phyloP scores from a whole-genome alignment of 2,797 vertebrate genomes.

The Numenius phaeopus region DNA sequence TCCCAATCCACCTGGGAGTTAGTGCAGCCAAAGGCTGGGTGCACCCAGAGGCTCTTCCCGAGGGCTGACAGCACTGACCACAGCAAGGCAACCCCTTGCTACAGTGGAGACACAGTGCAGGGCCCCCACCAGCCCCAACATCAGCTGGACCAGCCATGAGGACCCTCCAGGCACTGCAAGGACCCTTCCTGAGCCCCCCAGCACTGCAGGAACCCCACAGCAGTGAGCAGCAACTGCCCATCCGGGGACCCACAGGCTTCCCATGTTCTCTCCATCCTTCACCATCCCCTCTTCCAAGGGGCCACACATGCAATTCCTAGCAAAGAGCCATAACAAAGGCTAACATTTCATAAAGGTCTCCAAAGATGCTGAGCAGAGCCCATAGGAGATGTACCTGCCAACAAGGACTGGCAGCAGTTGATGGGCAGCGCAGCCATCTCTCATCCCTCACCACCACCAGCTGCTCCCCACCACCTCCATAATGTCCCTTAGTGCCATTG shows the following conservation, averaged over 20 bases:
- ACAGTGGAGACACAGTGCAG: rapidly evolving
- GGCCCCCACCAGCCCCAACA: background rate
- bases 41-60: background rate
- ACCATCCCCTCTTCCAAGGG: background rate
- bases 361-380: background rate
- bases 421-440: rapidly evolving
- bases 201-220: background rate
- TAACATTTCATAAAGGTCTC: background rate
- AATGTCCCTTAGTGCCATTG: background rate
- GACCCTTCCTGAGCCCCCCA: background rate
- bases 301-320: rapidly evolving
- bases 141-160: background rate
- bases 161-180: background rate
- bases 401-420: background rate
- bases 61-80: background rate
- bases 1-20: rapidly evolving
- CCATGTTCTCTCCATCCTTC: background rate
- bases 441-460: background rate
- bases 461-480: background rate
- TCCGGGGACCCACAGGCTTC: rapidly evolving
- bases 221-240: background rate
- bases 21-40: background rate
- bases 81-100: background rate
- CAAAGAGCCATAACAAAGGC: background rate
- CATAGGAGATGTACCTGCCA: background rate